Evolutionary conservation across 2,113 vertebrate species (phyloP), one percentile per base, ranked within the genome.

Genomic region (Bubo scandiacus): DNA sequence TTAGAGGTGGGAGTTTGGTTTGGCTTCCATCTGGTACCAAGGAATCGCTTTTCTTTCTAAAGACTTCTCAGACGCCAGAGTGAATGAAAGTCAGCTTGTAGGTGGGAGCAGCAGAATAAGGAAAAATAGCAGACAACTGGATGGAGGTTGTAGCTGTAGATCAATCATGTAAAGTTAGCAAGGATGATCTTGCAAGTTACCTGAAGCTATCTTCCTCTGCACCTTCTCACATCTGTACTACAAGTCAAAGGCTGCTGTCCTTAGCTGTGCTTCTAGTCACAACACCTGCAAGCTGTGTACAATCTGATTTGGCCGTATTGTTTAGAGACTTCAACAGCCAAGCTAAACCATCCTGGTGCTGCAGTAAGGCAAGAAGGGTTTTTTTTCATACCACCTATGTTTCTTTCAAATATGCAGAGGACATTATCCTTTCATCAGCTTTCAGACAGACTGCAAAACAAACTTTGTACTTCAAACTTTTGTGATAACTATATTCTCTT

Each of bases 341-440:
- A 55, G 29, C 34, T 75, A 72, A 96, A 86, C 73, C 49, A 63
- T 19, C 4, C 25, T 65, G 36, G 9, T 67, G 58, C 45, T 62
- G 58, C 19, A 38, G n/a, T 42, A 79, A 86, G 61, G 67, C 49
- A 88, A 80, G 63, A 68, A 86, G 26, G 21, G 65, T 19, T 25
- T 79, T 85, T 91, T 70, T 77, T 78, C 36, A 40, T n/a, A 57
- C 11, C 29, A 26, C 19, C 63, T 74, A 45, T 18, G 9, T 78
- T 92, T 91, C 59, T 87, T 75, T 71, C 74, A 93, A 83, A 80
- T 83, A 91, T 79, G 10, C 58, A 43, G 55, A 71, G 43, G 73
- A 80, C 62, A 71, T 91, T 91, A 88, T 80, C 43, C 89, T 94
- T 94, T 91, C 83, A 95, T 54, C 73, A 96, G 30, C 65, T 91